A percentile compares a stretch with the other conserved stretches of the same genome.
These are phyloP conservation scores for Hirtodrosophila trivittata DNA, from an alignment of 2,888 invertebrate species.

Conservation along the genomic window DNA sequence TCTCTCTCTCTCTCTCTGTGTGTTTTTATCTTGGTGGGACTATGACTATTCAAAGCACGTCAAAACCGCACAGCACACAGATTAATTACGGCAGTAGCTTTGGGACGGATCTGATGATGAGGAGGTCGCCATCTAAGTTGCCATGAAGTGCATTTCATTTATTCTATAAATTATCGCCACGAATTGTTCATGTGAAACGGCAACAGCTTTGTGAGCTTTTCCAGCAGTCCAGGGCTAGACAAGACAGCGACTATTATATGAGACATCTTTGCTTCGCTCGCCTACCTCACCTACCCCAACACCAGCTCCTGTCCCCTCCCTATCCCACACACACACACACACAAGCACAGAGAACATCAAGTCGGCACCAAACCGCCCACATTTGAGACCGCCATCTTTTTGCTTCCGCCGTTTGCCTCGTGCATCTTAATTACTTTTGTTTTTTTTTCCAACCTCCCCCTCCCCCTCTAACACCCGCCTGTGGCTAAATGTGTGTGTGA, in stretches of 20 bases:
- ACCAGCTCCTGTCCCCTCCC: neutral
- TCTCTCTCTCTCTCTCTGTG: neutral
- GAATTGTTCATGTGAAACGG: conserved; percentile 77
- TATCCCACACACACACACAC: too few species aligned
- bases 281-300: conserved; percentile 8
- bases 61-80: conserved; percentile 67
- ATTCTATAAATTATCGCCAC: conserved; percentile 78
- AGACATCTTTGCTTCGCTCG: conserved; percentile 21
- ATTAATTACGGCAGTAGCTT: conserved; percentile 67
- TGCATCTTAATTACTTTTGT: conserved; percentile 76
- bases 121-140: conserved; percentile 54
- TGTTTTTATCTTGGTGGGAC: conserved; percentile 4
- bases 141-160: conserved; percentile 78
- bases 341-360: neutral
- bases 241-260: conserved; percentile 22
- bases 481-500: conserved; percentile 12
- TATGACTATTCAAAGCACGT: conserved; percentile 72
- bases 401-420: conserved; percentile 78
- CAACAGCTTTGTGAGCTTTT: conserved; percentile 47
- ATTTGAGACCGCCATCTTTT: conserved; percentile 72
- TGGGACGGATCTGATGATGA: conserved; percentile 36
- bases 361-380: conserved; percentile 56
- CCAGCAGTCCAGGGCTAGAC: conserved; percentile 34
- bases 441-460: conserved; percentile 12
- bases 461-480: neutral